Conservation (phyloP, 2,888 invertebrate genomes). For the Drosophila planitibia region DNA sequence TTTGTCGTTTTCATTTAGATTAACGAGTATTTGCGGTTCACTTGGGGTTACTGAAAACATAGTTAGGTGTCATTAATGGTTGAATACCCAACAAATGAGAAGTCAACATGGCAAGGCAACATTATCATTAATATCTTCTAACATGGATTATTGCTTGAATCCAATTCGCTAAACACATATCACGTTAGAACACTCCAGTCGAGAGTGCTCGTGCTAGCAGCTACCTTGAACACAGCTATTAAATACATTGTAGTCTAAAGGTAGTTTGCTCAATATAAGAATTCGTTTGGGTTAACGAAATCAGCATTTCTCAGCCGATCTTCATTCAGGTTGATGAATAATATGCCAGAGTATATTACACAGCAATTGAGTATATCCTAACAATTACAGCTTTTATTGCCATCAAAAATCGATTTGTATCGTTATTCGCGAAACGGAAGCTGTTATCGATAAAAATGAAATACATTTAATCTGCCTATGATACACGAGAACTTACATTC, state of each 20-base stretch:
- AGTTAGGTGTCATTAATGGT: constrained; percentile 35
- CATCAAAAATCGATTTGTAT: no score
- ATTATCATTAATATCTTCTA: constrained; percentile 43
- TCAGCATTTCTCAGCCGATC: neutral
- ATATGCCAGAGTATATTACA: no score
- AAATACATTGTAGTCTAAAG: neutral
- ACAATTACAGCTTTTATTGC: no score
- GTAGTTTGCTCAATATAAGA: neutral
- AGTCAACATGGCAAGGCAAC: constrained; percentile 50
- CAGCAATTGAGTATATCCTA: no score
- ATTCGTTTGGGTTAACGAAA: neutral
- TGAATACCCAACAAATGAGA: constrained; percentile 48
- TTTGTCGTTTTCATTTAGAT: constrained; percentile 11
- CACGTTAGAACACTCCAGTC: neutral
- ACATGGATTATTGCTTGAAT: constrained; percentile 3
- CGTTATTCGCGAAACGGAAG: no score
- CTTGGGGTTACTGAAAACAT: constrained; percentile 31
- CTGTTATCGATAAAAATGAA: no score
- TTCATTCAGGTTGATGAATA: neutral
- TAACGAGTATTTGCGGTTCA: constrained; percentile 46
- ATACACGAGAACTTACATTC: no score
- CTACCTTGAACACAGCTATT: neutral
- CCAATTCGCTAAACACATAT: neutral
- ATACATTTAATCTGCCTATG: no score
- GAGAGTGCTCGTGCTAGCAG: neutral